Conservation (phyloP, 1,140 invertebrate species). For the Nasonia giraulti region DNA sequence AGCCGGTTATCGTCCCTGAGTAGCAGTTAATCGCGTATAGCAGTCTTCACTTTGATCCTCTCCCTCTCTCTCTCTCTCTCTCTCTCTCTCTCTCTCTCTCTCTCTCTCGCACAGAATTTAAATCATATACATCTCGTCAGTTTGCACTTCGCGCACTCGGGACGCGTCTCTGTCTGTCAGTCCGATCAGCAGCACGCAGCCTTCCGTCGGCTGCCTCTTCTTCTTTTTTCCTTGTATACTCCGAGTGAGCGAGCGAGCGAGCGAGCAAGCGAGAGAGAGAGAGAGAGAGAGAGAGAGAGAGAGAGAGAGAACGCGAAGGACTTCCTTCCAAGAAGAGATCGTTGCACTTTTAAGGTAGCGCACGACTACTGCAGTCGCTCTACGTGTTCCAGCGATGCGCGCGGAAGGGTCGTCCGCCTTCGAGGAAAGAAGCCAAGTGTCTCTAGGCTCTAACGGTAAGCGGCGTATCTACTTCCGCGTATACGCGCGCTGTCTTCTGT, state of each 20-base stretch:
- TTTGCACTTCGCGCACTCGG: slow-evolving; percentile 60
- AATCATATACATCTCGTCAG: slow-evolving; percentile 19
- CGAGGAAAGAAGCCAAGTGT: slow-evolving; percentile 44
- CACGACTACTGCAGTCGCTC: neutral
- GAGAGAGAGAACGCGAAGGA: slow-evolving; percentile 40
- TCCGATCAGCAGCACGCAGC: neutral
- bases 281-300: neutral
- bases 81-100: neutral
- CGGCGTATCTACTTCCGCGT: neutral
- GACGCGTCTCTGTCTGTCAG: slow-evolving; percentile 30
- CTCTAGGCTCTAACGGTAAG: neutral
- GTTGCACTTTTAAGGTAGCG: slow-evolving; percentile 47
- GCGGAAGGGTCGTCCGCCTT: slow-evolving; percentile 4
- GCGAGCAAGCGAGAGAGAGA: neutral
- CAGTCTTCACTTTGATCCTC: neutral
- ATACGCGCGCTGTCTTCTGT: neutral
- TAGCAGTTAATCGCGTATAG: slow-evolving; percentile 1
- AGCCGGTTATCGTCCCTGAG: slow-evolving; percentile 4
- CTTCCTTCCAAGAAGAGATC: slow-evolving; percentile 48
- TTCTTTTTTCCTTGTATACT: neutral
- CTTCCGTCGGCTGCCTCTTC: neutral
- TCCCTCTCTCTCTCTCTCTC: neutral
- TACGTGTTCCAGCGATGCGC: neutral
- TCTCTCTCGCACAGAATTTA: slow-evolving; percentile 9
- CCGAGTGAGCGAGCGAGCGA: neutral